Conservation (phyloP, 2,888 invertebrate genomes). For the Watsonalla cultraria region DNA sequence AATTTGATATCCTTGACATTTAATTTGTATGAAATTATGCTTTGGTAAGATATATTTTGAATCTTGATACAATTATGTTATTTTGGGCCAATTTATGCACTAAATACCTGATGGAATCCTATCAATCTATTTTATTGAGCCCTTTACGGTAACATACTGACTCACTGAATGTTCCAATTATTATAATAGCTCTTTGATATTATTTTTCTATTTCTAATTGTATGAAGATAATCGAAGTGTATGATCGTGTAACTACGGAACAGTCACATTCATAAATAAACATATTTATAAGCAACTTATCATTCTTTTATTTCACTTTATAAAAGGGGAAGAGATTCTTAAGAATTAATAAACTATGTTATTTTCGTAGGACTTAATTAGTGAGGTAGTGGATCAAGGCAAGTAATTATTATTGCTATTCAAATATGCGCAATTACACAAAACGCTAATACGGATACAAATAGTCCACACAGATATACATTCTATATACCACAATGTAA, state of each 20-base stretch:
- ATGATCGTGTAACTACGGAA: constrained; percentile 69
- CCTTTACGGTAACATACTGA: constrained; percentile 38
- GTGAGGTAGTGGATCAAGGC: constrained; percentile 1
- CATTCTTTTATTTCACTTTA: constrained; percentile 48
- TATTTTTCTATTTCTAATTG: constrained; percentile 79
- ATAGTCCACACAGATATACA: too few relatives aligned
- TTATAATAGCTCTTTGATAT: constrained; percentile 73
- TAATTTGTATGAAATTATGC: constrained; percentile 35
- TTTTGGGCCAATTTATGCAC: constrained; percentile 28
- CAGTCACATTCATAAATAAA: constrained; percentile 75
- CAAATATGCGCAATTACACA: background rate
- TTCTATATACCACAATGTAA: too few relatives aligned
- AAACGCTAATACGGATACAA: too few relatives aligned
- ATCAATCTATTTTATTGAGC: constrained; percentile 21
- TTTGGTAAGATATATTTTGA: constrained; percentile 32
- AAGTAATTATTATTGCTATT: background rate
- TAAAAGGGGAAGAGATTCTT: background rate
- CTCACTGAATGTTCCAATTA: constrained; percentile 68
- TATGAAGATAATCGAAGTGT: constrained; percentile 70
- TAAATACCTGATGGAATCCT: constrained; percentile 31
- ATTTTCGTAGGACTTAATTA: background rate
- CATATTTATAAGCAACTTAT: constrained; percentile 66
- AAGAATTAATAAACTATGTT: background rate
- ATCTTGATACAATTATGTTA: background rate
- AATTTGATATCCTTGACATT: constrained; percentile 44